A percentile compares a stretch with the other conserved stretches of the same genome.
Conservation (phyloP, 2,888 invertebrate genomes). For the Macrosiphum euphorbiae region DNA sequence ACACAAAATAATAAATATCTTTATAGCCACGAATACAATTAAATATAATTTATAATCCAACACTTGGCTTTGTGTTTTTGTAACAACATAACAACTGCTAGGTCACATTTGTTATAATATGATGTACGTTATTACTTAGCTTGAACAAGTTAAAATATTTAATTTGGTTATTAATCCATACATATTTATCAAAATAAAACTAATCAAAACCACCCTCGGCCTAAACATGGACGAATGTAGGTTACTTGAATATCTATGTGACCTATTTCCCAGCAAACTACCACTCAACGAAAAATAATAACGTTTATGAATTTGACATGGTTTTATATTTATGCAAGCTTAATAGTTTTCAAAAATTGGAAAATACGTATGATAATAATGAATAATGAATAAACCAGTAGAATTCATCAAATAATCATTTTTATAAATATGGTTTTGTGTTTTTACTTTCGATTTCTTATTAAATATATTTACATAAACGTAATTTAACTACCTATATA, state of each 20-base stretch:
- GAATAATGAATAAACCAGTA: not conserved
- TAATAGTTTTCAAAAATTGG: not conserved
- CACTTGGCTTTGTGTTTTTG: not conserved
- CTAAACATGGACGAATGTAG: conserved; percentile 16
- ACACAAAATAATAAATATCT: not conserved
- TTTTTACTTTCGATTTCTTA: not conserved
- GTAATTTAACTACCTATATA: not conserved
- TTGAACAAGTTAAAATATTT: not conserved
- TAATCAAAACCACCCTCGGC: not conserved
- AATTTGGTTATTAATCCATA: not conserved
- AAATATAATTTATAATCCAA: not conserved
- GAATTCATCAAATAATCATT: too few relatives aligned
- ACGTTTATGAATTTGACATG: not conserved
- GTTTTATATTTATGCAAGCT: not conserved
- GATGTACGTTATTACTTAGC: not conserved
- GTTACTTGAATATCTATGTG: conserved; percentile 15
- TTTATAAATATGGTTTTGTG: not conserved
- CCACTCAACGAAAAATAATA: not conserved
- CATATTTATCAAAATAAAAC: not conserved
- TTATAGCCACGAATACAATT: not conserved
- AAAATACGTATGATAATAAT: not conserved
- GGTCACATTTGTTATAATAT: not conserved
- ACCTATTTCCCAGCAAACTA: not conserved
- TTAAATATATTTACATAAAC: not conserved
- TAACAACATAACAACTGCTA: not conserved